Evolutionary conservation across 1,140 invertebrate species (phyloP).

Genomic region (Drosophila sproati): DNA sequence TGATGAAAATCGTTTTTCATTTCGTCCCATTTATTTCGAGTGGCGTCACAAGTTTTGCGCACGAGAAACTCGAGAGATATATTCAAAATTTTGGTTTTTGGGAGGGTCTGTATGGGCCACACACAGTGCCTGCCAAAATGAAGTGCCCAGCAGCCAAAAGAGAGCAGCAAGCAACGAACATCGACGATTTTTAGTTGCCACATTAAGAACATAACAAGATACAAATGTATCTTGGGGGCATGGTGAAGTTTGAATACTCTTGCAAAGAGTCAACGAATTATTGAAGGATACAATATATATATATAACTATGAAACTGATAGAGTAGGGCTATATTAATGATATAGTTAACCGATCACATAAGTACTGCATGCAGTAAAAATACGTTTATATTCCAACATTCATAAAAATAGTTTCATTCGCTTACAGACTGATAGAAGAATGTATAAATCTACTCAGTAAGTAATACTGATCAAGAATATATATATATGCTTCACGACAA

Average conservation of each 20-base stretch:
- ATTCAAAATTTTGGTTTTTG: constrained; percentile 4
- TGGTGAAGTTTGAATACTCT: not conserved
- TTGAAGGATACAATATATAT: too few species aligned
- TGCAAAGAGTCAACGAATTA: too few species aligned
- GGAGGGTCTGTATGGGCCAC: not conserved
- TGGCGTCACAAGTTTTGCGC: constrained; percentile 16
- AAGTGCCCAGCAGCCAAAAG: not conserved
- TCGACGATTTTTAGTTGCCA: not conserved
- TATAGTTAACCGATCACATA: too few species aligned
- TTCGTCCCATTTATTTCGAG: constrained; percentile 32
- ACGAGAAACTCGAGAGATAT: constrained; percentile 11
- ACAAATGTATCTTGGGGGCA: not conserved
- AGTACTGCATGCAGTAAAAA: too few species aligned
- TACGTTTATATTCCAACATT: too few species aligned
- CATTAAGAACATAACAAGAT: not conserved
- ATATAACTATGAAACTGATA: too few species aligned
- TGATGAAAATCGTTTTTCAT: constrained; percentile 55
- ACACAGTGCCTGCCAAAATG: constrained; percentile 11
- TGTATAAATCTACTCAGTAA: too few species aligned
- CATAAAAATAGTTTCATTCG: too few species aligned
- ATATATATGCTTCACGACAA: too few species aligned
- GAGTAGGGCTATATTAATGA: too few species aligned
- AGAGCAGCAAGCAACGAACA: not conserved
- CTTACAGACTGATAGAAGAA: too few species aligned
- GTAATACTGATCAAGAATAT: too few species aligned